These are phyloP conservation scores for Trematomus bernacchii DNA, from an alignment of 2,797 vertebrate genomes.

Conservation along the genomic window DNA sequence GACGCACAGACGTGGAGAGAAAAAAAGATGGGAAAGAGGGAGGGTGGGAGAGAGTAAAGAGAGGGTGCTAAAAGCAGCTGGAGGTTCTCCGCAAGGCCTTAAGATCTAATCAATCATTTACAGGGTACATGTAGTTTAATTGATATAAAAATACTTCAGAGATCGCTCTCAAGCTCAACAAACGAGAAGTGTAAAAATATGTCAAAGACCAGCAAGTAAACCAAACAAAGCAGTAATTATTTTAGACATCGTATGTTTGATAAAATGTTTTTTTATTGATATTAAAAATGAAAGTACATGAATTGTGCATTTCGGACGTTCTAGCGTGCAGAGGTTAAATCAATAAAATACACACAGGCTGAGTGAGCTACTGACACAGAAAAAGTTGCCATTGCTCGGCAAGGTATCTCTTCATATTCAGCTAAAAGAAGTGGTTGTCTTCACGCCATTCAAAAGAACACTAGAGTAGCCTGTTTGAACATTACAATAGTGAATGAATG, in stretches of 20 bases:
- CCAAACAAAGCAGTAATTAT: conserved; percentile 54
- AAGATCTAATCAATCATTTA: conserved; percentile 79
- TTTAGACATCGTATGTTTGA: conserved; percentile 78
- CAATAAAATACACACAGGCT: conserved; percentile 89
- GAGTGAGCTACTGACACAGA: conserved; percentile 86
- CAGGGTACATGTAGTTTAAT: conserved; percentile 61
- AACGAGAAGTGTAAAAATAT: conserved; percentile 30
- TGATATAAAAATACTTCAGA: conserved; percentile 67
- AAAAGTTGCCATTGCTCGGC: conserved; percentile 77
- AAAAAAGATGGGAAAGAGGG: conserved; percentile 6
- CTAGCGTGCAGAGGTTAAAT: conserved; percentile 91
- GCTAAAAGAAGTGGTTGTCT: conserved; percentile 81
- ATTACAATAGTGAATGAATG: conserved; percentile 85
- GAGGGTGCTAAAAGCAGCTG: conserved; percentile 75
- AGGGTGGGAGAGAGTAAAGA: conserved; percentile 35
- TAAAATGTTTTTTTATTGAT: conserved; percentile 91
- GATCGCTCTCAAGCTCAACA: conserved; percentile 30
- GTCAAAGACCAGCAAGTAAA: conserved; percentile 8
- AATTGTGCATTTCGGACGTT: conserved; percentile 90
- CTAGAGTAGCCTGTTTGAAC: conserved; percentile 82
- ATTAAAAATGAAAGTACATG: conserved; percentile 92
- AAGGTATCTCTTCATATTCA: conserved; percentile 84
- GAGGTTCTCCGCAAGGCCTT: conserved; percentile 62
- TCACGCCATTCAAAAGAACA: conserved; percentile 81
- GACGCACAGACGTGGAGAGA: conserved; percentile 23